Conservation (phyloP, 2,113 vertebrate species). For the Grammomys dolichurus region DNA sequence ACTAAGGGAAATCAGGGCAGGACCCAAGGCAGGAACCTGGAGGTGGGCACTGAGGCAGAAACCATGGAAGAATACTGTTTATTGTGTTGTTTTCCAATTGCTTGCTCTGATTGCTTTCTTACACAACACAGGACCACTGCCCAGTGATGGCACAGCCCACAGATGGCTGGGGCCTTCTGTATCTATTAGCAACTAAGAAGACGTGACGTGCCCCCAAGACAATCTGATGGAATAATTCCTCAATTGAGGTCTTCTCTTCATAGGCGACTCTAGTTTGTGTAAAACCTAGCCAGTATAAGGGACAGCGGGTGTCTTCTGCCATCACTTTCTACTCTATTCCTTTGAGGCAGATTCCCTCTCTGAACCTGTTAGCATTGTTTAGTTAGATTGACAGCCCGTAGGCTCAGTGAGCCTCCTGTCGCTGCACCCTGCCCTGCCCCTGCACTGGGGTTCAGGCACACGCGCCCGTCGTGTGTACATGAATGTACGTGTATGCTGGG, state of each 20-base stretch:
- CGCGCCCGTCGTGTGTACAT: too few relatives aligned
- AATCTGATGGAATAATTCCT: neutral
- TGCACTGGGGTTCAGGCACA: neutral
- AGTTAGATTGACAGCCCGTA: neutral
- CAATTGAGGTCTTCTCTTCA: neutral
- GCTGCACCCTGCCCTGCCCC: neutral
- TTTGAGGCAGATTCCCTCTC: neutral
- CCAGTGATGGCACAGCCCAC: neutral
- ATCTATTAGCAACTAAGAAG: neutral
- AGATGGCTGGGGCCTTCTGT: neutral
- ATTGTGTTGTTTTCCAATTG: neutral
- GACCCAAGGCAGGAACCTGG: neutral
- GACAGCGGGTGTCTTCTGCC: too few relatives aligned
- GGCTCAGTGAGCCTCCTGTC: neutral
- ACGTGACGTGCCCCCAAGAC: too few relatives aligned
- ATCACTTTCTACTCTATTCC: neutral
- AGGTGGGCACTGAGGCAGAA: neutral
- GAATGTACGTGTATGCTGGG: too few relatives aligned
- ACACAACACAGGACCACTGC: neutral
- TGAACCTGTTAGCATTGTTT: neutral
- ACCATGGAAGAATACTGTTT: neutral
- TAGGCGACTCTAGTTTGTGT: neutral
- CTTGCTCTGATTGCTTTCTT: neutral
- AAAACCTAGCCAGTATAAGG: neutral
- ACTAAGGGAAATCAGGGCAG: neutral